Evolutionary conservation across 2,888 invertebrate genomes (phyloP), one percentile per base, ranked within the genome.

Genomic region (Lepidocyrtinus sp.): DNA sequence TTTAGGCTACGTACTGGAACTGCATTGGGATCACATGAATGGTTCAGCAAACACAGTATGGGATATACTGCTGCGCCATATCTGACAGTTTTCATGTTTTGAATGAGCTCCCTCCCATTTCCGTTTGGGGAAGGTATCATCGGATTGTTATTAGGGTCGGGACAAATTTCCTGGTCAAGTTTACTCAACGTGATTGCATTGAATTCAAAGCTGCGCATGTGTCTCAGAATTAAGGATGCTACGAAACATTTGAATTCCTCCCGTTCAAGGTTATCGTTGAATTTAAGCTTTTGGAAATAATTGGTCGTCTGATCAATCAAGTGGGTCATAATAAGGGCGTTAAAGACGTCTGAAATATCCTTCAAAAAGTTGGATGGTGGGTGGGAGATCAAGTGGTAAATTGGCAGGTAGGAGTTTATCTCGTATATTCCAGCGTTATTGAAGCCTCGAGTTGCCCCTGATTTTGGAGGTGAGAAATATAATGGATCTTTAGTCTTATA

Each of bases 151-250:
- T 67, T 75, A 0, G 63, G 27, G 24, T 75, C 64, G 17, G 26
- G 24, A 15, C 1, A 22, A 36, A 77, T 19, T 22, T 19, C 12
- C 36, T 45, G 22, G 12, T 68, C 75, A 1, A 86, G 71, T 65
- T 85, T 82, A 55, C 81, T 85, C 15, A 86, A 61, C 0, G 86
- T 85, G 12, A 86, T 84, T 2, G 84, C 85, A 67, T 86, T 86
- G 67, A 82, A 86, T 1, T 85, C 85, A 62, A 86, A 84, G 62
- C 71, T 83, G 63, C 85, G 79, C 75, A 85, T 83, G 36, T 85
- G 85, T 22, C 82, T 73, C 1, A 86, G 69, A 1, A 85, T 25
- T 7, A 84, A 36, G 7, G 83, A 75, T 0, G 84, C 72, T 3
- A 83, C 68, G 59, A 85, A 86, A 45, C 82, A 72, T 45, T 81